Conservation (phyloP, 1,140 invertebrate species). For the Medauroidea extradentata region DNA sequence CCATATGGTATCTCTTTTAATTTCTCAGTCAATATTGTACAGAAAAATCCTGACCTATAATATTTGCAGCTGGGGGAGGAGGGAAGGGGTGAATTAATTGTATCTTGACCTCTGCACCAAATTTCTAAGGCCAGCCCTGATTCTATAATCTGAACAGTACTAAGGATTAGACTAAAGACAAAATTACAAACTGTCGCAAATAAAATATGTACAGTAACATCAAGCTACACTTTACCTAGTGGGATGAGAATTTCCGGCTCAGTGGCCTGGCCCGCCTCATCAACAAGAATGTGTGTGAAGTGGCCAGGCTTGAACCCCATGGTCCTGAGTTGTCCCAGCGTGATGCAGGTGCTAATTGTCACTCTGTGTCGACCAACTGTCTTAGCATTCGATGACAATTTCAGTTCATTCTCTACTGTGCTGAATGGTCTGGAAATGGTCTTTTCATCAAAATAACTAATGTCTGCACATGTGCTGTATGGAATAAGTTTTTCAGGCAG, state of each 20-base stretch:
- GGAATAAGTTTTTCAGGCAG: conserved; percentile 59
- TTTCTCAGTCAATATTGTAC: too few relatives aligned
- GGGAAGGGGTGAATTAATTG: too few relatives aligned
- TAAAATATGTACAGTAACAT: too few relatives aligned
- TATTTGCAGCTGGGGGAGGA: too few relatives aligned
- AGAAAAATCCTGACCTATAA: too few relatives aligned
- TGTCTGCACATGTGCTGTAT: conserved; percentile 63
- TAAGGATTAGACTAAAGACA: too few relatives aligned
- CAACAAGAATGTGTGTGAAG: conserved; percentile 84
- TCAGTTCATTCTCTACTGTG: not conserved
- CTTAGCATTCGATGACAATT: conserved; percentile 1
- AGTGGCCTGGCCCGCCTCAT: conserved; percentile 87
- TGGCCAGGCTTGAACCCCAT: conserved; percentile 63
- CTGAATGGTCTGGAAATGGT: not conserved
- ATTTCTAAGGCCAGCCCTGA: too few relatives aligned
- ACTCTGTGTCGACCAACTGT: conserved; percentile 66
- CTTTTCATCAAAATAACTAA: conserved; percentile 23
- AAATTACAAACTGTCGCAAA: too few relatives aligned
- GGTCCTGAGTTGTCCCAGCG: conserved; percentile 63
- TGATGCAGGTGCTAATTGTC: conserved; percentile 75
- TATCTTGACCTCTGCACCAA: too few relatives aligned
- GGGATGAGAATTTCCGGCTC: conserved; percentile 86
- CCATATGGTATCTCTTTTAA: too few relatives aligned
- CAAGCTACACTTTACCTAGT: too few relatives aligned
- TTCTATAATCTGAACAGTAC: too few relatives aligned